A percentile compares a stretch with the other conserved stretches of the same genome.
Conservation (phyloP, 2,113 vertebrate genomes). For the Tringa solitaria region DNA sequence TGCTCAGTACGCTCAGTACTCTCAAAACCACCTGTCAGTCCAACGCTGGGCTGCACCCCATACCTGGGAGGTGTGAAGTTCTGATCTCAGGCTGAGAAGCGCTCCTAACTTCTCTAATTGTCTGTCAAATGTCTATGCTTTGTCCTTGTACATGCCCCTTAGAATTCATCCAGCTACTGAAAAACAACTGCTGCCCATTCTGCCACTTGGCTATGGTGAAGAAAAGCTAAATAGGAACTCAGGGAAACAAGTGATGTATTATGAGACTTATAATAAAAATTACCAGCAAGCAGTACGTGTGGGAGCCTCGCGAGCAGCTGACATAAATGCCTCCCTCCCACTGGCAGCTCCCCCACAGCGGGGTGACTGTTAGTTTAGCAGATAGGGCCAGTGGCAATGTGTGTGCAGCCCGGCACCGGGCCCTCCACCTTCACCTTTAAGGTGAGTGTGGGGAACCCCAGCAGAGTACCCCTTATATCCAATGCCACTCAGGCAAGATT, state of each 20-base stretch:
- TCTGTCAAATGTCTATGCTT: neutral
- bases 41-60: neutral
- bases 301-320: neutral
- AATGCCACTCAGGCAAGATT: neutral
- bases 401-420: neutral
- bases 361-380: neutral
- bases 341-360: neutral
- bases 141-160: fast-evolving
- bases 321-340: neutral
- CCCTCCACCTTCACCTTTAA: neutral
- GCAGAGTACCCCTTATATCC: neutral
- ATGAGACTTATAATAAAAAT: neutral
- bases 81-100: neutral
- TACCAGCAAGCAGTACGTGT: neutral
- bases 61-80: neutral
- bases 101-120: neutral
- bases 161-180: neutral
- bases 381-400: neutral
- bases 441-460: fast-evolving
- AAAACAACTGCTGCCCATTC: neutral
- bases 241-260: neutral
- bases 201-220: neutral
- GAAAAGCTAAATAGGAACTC: neutral
- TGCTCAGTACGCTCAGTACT: neutral
- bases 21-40: neutral